phyloP scores from a whole-genome alignment of 2,888 invertebrate genomes.

The Philaethria dido region DNA sequence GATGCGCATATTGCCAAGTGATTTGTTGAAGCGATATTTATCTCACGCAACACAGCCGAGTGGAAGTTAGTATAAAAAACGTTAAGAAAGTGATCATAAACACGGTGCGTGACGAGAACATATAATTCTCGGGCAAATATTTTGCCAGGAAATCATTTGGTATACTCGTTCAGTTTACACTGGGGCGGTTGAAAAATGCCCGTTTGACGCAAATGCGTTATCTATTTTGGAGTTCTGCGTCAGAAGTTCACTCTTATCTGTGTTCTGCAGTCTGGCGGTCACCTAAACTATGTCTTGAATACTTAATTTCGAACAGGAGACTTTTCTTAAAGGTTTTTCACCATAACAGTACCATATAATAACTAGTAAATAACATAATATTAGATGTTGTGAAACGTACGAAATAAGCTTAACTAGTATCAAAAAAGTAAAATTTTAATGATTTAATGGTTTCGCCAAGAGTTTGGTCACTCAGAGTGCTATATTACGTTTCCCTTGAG shows the following conservation, averaged over 20 bases:
- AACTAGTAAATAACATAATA: background rate
- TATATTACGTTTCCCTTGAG: background rate
- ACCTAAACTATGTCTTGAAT: slow-evolving; percentile 58
- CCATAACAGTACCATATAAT: background rate
- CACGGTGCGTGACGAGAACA: slow-evolving; percentile 62
- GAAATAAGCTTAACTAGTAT: too few relatives aligned
- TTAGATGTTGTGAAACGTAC: background rate
- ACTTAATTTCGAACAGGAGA: slow-evolving; percentile 45
- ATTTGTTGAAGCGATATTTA: slow-evolving; percentile 43
- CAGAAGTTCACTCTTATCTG: slow-evolving; percentile 75
- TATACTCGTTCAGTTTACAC: slow-evolving; percentile 72
- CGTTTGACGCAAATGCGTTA: slow-evolving; percentile 83
- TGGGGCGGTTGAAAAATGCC: slow-evolving; percentile 75
- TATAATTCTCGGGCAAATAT: slow-evolving; percentile 66
- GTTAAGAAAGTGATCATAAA: slow-evolving; percentile 61
- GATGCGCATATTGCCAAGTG: slow-evolving; percentile 41
- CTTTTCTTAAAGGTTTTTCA: slow-evolving; percentile 26
- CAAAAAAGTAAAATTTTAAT: too few relatives aligned
- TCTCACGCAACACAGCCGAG: slow-evolving; percentile 39
- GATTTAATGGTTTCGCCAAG: background rate
- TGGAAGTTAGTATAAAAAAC: slow-evolving; percentile 38
- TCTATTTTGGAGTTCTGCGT: slow-evolving; percentile 82
- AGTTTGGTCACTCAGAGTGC: slow-evolving; percentile 15
- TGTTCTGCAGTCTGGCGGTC: slow-evolving; percentile 75
- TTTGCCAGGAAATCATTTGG: slow-evolving; percentile 76